These are phyloP conservation scores for Anniella stebbinsi DNA, from an alignment of 2,797 vertebrate species.

Conservation along the genomic window DNA sequence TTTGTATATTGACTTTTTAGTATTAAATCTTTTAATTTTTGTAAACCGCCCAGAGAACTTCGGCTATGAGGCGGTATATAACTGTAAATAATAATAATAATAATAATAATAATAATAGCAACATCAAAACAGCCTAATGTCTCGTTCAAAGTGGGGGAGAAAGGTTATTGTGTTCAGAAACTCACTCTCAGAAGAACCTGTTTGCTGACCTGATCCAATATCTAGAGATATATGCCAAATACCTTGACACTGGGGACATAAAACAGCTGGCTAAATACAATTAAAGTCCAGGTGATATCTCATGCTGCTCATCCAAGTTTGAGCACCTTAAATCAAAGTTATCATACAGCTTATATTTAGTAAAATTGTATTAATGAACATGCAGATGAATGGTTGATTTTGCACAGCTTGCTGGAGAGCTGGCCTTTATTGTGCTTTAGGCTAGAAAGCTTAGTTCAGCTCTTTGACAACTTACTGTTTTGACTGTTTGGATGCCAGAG, in stretches of 20 bases:
- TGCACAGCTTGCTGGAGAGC: background rate
- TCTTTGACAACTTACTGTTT: background rate
- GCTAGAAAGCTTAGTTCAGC: background rate
- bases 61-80: too few species aligned
- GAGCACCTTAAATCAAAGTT: background rate
- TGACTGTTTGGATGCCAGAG: background rate
- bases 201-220: background rate
- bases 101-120: too few species aligned
- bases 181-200: background rate
- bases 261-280: background rate
- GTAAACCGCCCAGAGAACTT: too few species aligned
- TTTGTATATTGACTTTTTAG: too few species aligned
- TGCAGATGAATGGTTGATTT: background rate
- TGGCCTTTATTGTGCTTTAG: background rate
- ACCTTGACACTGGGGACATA: background rate
- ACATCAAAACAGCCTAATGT: background rate
- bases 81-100: too few species aligned
- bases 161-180: background rate
- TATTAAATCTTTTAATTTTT: too few species aligned
- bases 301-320: background rate
- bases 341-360: background rate
- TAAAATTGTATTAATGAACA: background rate
- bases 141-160: background rate
- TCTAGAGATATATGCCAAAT: background rate
- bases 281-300: background rate